Conservation (phyloP, 2,797 vertebrate genomes). For the Corythornis leucogaster region DNA sequence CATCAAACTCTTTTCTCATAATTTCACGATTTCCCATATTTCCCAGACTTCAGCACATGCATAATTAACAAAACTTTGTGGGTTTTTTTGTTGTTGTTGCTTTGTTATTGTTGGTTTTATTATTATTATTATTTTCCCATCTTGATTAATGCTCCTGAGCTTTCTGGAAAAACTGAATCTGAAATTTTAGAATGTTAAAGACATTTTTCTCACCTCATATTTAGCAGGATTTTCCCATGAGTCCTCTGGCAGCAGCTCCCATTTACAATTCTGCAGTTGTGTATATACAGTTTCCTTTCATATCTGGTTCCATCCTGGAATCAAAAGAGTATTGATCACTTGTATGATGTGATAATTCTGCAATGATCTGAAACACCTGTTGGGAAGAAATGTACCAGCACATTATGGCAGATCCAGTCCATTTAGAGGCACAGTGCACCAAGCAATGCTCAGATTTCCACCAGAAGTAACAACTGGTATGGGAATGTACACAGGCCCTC, state of each 20-base stretch:
- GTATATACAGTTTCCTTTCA: neutral
- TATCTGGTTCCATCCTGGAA: neutral
- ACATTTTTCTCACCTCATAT: neutral
- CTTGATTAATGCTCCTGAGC: neutral
- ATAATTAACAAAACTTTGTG: neutral
- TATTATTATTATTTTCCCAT: neutral
- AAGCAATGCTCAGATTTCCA: neutral
- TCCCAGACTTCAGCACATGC: neutral
- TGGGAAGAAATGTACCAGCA: neutral
- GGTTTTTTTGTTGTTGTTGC: too few species aligned
- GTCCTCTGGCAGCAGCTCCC: neutral
- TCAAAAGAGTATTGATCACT: neutral
- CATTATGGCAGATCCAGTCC: neutral
- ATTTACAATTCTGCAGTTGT: slow-evolving; percentile 1
- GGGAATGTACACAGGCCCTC: neutral
- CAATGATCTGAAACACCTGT: slow-evolving; percentile 27
- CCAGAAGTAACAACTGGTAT: neutral
- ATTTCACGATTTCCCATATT: neutral
- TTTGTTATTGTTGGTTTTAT: too few species aligned
- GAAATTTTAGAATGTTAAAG: neutral
- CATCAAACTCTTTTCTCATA: neutral
- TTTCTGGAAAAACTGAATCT: neutral
- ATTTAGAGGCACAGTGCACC: neutral
- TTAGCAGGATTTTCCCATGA: neutral
- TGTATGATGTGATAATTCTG: slow-evolving; percentile 37